Conservation (phyloP, 2,797 vertebrate genomes). For the Ispidina lecontei region DNA sequence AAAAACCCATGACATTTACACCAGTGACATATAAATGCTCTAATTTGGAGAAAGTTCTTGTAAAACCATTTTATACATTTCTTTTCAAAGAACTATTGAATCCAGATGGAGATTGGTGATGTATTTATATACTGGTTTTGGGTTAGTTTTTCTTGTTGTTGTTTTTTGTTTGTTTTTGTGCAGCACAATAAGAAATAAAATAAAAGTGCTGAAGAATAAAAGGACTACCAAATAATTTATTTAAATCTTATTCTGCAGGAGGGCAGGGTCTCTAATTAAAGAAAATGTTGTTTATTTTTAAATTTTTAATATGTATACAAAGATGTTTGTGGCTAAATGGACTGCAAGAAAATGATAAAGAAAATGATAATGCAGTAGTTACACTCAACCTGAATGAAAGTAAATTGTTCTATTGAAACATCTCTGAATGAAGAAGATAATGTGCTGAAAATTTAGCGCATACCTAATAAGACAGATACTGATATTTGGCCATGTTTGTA, state of each 20-base stretch:
- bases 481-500: background rate
- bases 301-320: background rate
- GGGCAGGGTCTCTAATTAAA: background rate
- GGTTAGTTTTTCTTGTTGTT: too few species aligned
- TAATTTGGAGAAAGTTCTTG: background rate
- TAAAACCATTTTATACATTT: background rate
- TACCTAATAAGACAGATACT: background rate
- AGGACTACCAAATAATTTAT: background rate
- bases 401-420: background rate
- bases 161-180: background rate
- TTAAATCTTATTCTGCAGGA: background rate
- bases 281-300: background rate
- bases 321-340: background rate
- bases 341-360: background rate
- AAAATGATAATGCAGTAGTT: background rate
- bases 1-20: background rate
- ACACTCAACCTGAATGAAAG: background rate
- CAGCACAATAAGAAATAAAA: background rate
- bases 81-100: slow-evolving; percentile 30
- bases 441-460: background rate
- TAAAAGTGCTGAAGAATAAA: background rate
- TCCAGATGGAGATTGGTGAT: background rate
- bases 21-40: background rate
- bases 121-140: background rate
- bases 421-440: background rate